Evolutionary conservation across 2,888 invertebrate species (phyloP).

Genomic region (Callosobruchus maculatus): DNA sequence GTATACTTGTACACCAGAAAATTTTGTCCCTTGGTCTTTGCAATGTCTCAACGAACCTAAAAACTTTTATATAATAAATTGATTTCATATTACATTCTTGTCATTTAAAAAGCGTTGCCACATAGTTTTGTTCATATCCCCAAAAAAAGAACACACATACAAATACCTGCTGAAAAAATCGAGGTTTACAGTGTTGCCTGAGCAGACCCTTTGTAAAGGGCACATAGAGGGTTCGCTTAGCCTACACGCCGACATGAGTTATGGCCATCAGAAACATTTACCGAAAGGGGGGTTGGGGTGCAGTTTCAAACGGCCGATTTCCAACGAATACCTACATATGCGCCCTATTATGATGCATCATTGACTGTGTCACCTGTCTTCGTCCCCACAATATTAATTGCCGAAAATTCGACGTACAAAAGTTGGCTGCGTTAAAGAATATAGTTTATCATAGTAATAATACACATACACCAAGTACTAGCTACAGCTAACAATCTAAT

Average conservation of each 20-base stretch:
- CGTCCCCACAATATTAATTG: conserved; percentile 23
- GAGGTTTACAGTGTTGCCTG: background rate
- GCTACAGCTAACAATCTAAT: too few relatives aligned
- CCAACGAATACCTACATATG: conserved; percentile 26
- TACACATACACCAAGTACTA: too few relatives aligned
- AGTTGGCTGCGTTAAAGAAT: too few relatives aligned
- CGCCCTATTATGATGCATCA: conserved; percentile 22
- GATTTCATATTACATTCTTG: too few relatives aligned
- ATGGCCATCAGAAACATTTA: conserved; percentile 49
- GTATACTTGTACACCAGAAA: too few relatives aligned
- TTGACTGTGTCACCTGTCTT: conserved; percentile 33
- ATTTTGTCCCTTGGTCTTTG: too few relatives aligned
- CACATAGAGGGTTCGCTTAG: background rate
- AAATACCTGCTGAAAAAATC: background rate
- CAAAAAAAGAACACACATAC: too few relatives aligned
- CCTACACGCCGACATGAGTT: conserved; percentile 42
- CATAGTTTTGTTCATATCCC: too few relatives aligned
- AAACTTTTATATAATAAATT: too few relatives aligned
- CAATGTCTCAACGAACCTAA: too few relatives aligned
- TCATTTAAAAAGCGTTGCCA: too few relatives aligned
- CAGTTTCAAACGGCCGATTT: conserved; percentile 28
- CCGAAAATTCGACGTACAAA: conserved; percentile 13
- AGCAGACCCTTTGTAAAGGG: background rate
- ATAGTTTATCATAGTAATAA: too few relatives aligned
- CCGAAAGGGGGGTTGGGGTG: conserved; percentile 33